Percentiles rank a stretch among this genome's conserved stretches.
Conservation (phyloP, 2,888 invertebrate genomes). For the Lasioglossum zephyrum region DNA sequence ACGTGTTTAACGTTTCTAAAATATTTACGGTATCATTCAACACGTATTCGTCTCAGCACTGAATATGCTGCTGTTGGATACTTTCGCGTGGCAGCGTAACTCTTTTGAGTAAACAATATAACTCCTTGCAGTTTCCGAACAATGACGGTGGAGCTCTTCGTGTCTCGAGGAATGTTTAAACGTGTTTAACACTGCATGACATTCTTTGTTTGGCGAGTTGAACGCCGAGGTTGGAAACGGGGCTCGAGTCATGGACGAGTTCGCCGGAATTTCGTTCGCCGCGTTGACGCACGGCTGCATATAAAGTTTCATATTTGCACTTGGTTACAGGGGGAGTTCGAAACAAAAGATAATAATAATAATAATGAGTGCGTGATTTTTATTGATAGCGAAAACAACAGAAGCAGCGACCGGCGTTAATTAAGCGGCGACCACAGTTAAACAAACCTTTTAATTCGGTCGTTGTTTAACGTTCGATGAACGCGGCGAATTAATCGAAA, state of each 20-base stretch:
- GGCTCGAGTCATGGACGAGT: neutral
- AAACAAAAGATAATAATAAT: conserved; percentile 7
- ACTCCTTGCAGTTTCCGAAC: conserved; percentile 6
- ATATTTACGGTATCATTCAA: neutral
- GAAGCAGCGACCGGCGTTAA: neutral
- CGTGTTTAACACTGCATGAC: neutral
- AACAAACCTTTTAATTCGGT: neutral
- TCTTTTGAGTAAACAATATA: conserved; percentile 2
- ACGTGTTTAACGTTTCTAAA: neutral
- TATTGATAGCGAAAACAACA: neutral
- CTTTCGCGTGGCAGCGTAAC: neutral
- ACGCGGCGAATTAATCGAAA: neutral
- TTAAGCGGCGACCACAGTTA: neutral
- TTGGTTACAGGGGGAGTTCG: conserved; percentile 17
- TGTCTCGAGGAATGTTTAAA: conserved; percentile 2
- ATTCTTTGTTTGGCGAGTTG: conserved; percentile 18
- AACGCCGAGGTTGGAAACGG: neutral
- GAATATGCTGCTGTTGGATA: neutral
- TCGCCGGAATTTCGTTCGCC: conserved; percentile 17
- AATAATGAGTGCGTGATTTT: neutral
- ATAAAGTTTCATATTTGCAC: conserved; percentile 17
- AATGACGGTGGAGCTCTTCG: neutral
- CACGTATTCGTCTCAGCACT: neutral
- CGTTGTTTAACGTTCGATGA: neutral
- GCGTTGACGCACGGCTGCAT: conserved; percentile 16